Evolutionary conservation across 1,140 invertebrate genomes (phyloP), one percentile per base, ranked within the genome.

Genomic region (Macrosteles quadrilineatus): DNA sequence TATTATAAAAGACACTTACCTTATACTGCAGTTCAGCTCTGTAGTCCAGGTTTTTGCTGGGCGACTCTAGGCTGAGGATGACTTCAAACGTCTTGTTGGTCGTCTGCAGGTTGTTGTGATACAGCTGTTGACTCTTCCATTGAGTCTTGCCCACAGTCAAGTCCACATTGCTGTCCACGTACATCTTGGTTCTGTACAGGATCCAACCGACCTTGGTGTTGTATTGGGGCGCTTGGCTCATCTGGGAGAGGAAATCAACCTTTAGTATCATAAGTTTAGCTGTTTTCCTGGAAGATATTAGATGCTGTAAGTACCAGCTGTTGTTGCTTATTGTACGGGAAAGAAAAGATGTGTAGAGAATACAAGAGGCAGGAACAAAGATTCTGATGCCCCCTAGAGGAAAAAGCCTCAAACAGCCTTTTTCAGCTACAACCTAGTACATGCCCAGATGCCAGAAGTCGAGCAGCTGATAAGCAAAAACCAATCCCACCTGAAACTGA

Each of bases 101-200:
- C 4, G 23, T 31, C 11, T 19, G n/a, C 40, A 66, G 9, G 19
- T 45, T 66, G 63, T 66, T 66, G 63, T 66, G 63, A 25, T 66
- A 66, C 63, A 66, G n/a, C 36, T 66, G 63, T 25, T 66, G 63
- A 25, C 32, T 27, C 11, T 66, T 66, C 63, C 63, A 66, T 25
- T 66, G n/a, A n/a, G 63, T 66, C 17, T 66, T 43, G 19, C 63
- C 63, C 6, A 66, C 19, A 6, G n/a, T 66, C 21, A 66, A n/a
- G 32, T 66, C 63, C 3, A 43, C 25, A 27, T 25, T 43, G 17
- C 63, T 43, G 63, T 66, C 63, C 23, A 66, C 21, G 40, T 66
- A 66, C 21, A 21, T 66, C 2, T 66, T n/a, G 21, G n/a, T 66
- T 43, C 25, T n/a, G 40, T 66, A 66, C 9, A 66, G 21, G 21